Evolutionary conservation across 23 tunicate species (phyloP).

Genomic region (Clavelina lepadiformis): DNA sequence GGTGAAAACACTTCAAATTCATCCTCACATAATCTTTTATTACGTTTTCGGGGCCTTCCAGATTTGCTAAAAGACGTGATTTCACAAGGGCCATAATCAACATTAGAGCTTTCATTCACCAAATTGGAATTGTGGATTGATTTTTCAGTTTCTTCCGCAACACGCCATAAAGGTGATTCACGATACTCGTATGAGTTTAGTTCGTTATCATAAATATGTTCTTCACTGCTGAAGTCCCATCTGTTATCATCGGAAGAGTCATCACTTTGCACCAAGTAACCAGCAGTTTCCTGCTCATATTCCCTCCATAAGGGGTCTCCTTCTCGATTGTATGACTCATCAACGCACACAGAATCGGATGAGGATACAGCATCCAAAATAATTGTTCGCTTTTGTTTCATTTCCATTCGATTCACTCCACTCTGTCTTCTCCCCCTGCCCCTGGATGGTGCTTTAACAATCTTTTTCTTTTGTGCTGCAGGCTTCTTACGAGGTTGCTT

Average conservation of each 20-base stretch:
- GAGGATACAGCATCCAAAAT: slow-evolving; percentile 37
- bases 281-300: slow-evolving; percentile 48
- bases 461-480: not conserved
- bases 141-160: slow-evolving; percentile 33
- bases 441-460: slow-evolving; percentile 6
- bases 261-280: slow-evolving; percentile 36
- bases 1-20: slow-evolving; percentile 67
- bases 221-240: slow-evolving; percentile 19
- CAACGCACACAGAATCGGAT: slow-evolving; percentile 15
- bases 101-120: not conserved
- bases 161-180: slow-evolving; percentile 57
- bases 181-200: slow-evolving; percentile 15
- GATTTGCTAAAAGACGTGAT: slow-evolving; percentile 60
- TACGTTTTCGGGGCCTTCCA: slow-evolving; percentile 58
- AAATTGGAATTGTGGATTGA: slow-evolving; percentile 1
- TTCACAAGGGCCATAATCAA: slow-evolving; percentile 57
- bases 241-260: slow-evolving; percentile 4
- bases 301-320: slow-evolving; percentile 68
- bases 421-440: slow-evolving; percentile 35
- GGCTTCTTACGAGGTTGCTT: slow-evolving; percentile 8
- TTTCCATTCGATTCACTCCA: not conserved
- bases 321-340: slow-evolving; percentile 11
- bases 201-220: slow-evolving; percentile 7
- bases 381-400: slow-evolving; percentile 1
- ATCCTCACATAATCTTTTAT: slow-evolving; percentile 51